A percentile compares a stretch with the other conserved stretches of the same genome.
Conservation (phyloP, 2,797 vertebrate species). For the Acrossocheilus fasciatus region DNA sequence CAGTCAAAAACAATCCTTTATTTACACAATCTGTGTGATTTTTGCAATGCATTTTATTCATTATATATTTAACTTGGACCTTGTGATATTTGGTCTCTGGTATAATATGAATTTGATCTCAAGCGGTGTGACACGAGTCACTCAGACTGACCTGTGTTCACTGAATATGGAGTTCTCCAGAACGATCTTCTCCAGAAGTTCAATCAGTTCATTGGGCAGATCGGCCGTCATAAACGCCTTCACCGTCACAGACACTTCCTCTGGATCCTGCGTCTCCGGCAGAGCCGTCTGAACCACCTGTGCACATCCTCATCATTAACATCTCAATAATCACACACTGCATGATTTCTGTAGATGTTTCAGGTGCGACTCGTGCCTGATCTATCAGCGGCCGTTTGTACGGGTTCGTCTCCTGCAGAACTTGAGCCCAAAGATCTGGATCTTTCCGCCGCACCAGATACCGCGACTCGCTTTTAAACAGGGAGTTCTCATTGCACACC, state of each 20-base stretch:
- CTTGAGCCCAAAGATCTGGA: conserved; percentile 89
- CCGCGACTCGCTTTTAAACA: conserved; percentile 92
- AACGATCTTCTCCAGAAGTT: conserved; percentile 81
- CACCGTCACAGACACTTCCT: conserved; percentile 97
- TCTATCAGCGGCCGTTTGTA: conserved; percentile 90
- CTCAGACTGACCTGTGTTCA: conserved; percentile 82
- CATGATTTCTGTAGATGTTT: background rate
- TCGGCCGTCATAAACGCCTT: conserved; percentile 81
- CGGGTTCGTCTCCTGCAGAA: conserved; percentile 89
- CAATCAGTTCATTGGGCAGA: conserved; percentile 71
- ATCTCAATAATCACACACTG: background rate
- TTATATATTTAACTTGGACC: background rate
- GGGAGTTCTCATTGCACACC: conserved; percentile 95
- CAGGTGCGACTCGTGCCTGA: conserved; percentile 75
- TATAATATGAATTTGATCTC: background rate
- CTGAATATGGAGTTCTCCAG: conserved; percentile 91
- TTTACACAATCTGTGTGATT: background rate
- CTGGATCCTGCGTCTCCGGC: conserved; percentile 98
- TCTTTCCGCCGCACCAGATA: conserved; percentile 92
- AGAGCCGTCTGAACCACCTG: conserved; percentile 97
- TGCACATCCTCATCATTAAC: background rate
- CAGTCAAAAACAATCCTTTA: background rate
- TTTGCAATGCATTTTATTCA: background rate
- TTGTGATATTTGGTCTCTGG: background rate
- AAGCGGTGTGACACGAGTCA: background rate